Conservation (phyloP, 2,888 invertebrate genomes). For the Melangyna quadrimaculata region DNA sequence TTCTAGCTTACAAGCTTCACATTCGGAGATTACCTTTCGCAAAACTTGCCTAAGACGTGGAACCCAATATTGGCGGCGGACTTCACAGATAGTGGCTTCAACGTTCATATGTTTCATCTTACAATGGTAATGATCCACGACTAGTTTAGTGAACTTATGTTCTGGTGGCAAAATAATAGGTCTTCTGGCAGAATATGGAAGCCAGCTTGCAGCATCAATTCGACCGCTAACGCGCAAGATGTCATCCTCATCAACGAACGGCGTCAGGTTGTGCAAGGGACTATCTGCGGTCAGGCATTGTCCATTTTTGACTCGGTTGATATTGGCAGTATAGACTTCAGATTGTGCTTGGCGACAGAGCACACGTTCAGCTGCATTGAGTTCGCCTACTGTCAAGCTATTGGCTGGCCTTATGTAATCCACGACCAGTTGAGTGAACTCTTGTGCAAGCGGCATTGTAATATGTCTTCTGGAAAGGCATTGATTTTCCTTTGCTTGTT, state of each 20-base stretch:
- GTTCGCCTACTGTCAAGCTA: constrained; percentile 1
- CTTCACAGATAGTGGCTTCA: constrained; percentile 50
- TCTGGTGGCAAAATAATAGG: constrained; percentile 56
- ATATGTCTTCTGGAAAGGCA: too few relatives aligned
- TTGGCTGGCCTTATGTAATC: not conserved
- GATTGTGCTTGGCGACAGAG: not conserved
- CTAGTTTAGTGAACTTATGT: constrained; percentile 41
- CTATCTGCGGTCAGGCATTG: not conserved
- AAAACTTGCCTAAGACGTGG: constrained; percentile 7
- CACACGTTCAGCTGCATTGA: not conserved
- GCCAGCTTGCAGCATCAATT: constrained; percentile 57
- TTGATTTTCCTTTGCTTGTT: too few relatives aligned
- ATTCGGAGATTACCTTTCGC: constrained; percentile 21
- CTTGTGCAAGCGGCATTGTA: too few relatives aligned
- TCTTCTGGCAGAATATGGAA: constrained; percentile 38
- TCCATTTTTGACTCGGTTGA: not conserved
- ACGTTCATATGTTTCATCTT: constrained; percentile 57
- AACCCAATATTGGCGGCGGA: constrained; percentile 49
- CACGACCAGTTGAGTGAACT: too few relatives aligned
- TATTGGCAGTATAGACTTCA: not conserved
- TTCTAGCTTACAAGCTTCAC: constrained; percentile 9
- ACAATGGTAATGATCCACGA: constrained; percentile 30
- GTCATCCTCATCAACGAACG: constrained; percentile 37
- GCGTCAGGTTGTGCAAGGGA: constrained; percentile 7
- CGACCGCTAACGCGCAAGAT: too few relatives aligned